A percentile compares a stretch with the other conserved stretches of the same genome.
Conservation (phyloP, 1,140 invertebrate species). For the Bathynomus jamesi region DNA sequence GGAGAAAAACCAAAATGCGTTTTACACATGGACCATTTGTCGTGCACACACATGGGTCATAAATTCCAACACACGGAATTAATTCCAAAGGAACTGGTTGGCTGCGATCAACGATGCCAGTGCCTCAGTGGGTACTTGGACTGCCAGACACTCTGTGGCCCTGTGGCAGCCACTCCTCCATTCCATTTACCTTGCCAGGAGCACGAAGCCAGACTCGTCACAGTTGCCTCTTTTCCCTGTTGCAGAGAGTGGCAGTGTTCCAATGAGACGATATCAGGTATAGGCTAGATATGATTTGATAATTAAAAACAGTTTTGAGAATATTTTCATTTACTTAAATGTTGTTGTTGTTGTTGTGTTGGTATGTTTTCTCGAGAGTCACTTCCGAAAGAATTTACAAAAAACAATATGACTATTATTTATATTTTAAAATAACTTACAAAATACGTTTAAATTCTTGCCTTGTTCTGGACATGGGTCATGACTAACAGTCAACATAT, state of each 20-base stretch:
- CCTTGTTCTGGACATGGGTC: too few relatives aligned
- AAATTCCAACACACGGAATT: conserved; percentile 53
- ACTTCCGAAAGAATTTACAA: too few relatives aligned
- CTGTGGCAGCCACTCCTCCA: conserved; percentile 63
- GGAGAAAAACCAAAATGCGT: conserved; percentile 35
- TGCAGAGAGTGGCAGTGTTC: conserved; percentile 52
- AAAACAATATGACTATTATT: too few relatives aligned
- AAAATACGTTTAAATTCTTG: too few relatives aligned
- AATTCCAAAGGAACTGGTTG: conserved; percentile 58
- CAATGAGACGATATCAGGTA: conserved; percentile 15
- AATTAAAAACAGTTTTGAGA: too few relatives aligned
- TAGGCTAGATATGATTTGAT: background rate
- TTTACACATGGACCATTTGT: background rate
- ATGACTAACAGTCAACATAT: too few relatives aligned
- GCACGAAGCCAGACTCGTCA: conserved; percentile 54
- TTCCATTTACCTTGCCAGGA: conserved; percentile 59
- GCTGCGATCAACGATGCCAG: conserved; percentile 75
- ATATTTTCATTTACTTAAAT: too few relatives aligned
- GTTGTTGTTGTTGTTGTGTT: too few relatives aligned
- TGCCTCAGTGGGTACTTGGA: conserved; percentile 78
- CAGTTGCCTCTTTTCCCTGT: conserved; percentile 58
- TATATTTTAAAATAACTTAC: too few relatives aligned
- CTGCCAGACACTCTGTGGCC: conserved; percentile 67
- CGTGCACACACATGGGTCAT: conserved; percentile 30
- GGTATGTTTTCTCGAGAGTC: too few relatives aligned